phyloP scores from a whole-genome alignment of 2,888 invertebrate species.

The Poecilobothrus nobilitatus region DNA sequence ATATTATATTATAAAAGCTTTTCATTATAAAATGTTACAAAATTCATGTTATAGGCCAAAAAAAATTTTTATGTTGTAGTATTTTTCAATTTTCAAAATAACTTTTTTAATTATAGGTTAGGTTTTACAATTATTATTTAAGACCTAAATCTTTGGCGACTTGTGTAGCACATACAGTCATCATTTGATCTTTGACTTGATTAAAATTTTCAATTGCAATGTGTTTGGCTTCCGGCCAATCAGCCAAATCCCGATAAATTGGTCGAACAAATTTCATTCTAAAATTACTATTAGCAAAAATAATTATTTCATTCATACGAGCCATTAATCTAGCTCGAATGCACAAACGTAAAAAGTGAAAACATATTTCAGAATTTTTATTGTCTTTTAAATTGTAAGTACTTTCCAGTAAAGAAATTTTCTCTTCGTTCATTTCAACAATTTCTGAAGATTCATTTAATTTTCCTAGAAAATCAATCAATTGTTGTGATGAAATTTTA shows the following conservation, averaged over 20 bases:
- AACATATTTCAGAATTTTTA: conserved; percentile 71
- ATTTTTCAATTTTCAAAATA: too few relatives aligned
- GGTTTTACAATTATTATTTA: conserved; percentile 24
- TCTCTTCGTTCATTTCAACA: conserved; percentile 48
- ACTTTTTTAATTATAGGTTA: too few relatives aligned
- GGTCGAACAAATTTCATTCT: conserved; percentile 89
- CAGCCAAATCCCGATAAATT: conserved; percentile 73
- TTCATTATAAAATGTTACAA: too few relatives aligned
- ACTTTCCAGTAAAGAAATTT: conserved; percentile 49
- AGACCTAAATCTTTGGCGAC: conserved; percentile 65
- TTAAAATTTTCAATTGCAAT: conserved; percentile 65
- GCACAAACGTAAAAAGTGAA: conserved; percentile 68
- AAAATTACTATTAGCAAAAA: conserved; percentile 75
- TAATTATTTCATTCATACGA: conserved; percentile 57
- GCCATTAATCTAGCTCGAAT: conserved; percentile 63
- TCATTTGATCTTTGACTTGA: conserved; percentile 65
- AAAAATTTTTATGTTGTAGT: too few relatives aligned
- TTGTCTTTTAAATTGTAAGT: conserved; percentile 56
- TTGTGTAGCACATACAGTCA: conserved; percentile 68
- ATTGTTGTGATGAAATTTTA: conserved; percentile 54
- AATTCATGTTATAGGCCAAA: too few relatives aligned
- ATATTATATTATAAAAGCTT: too few relatives aligned
- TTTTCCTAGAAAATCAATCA: conserved; percentile 58
- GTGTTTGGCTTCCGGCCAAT: conserved; percentile 64
- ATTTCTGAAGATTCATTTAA: conserved; percentile 49